A percentile compares a stretch with the other conserved stretches of the same genome.
These are phyloP conservation scores for Abscondita cerata DNA, from an alignment of 2,888 invertebrate genomes.

Conservation along the genomic window DNA sequence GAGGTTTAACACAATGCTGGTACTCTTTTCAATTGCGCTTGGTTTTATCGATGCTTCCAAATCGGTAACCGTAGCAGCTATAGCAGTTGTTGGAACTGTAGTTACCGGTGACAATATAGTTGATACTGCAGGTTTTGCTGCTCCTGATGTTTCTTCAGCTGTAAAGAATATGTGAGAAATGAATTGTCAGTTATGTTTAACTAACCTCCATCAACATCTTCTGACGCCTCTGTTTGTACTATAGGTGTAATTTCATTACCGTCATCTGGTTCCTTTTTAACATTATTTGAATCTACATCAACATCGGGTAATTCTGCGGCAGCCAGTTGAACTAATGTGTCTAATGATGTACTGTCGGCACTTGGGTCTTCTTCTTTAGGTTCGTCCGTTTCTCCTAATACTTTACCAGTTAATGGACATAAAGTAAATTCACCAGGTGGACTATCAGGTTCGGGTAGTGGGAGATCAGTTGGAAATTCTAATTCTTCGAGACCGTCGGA, in stretches of 20 bases:
- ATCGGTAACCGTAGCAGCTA: conserved; percentile 14
- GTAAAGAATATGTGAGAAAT: no score
- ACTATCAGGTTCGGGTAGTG: conserved; percentile 66
- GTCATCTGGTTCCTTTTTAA: neutral
- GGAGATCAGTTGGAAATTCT: conserved; percentile 66
- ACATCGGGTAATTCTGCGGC: conserved; percentile 49
- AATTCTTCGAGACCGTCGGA: conserved; percentile 69
- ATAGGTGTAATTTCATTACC: neutral
- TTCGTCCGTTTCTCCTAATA: conserved; percentile 66
- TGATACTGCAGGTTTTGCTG: neutral
- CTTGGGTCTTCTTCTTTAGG: conserved; percentile 29
- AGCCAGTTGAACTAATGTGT: conserved; percentile 55
- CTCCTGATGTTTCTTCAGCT: no score
- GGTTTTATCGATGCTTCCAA: conserved; percentile 15
- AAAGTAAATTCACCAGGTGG: conserved; percentile 74
- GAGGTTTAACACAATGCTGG: neutral
- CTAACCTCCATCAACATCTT: no score
- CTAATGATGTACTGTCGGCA: conserved; percentile 41
- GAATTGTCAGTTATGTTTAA: neutral
- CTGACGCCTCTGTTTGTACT: neutral
- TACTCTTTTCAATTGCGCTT: conserved; percentile 15
- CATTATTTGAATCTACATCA: conserved; percentile 15
- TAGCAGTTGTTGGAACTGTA: neutral
- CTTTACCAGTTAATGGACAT: conserved; percentile 69
- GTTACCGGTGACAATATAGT: neutral